These are phyloP conservation scores for Melanotaenia boesemani DNA, from an alignment of 2,797 vertebrate genomes.

Conservation along the genomic window DNA sequence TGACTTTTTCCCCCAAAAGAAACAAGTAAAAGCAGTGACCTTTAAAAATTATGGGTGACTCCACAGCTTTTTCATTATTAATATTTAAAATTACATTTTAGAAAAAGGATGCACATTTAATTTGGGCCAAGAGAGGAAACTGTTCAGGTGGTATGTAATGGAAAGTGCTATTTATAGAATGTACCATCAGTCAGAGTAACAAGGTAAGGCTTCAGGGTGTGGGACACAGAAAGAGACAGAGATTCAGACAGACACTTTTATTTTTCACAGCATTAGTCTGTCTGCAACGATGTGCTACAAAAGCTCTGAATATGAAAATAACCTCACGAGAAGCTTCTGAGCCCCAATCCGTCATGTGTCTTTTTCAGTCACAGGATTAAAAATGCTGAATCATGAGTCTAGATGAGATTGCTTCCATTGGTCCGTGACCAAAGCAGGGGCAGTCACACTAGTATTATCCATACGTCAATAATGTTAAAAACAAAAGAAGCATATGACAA, in stretches of 20 bases:
- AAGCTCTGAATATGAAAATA: constrained; percentile 79
- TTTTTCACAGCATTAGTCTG: constrained; percentile 79
- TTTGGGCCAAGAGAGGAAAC: background rate
- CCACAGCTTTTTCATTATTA: constrained; percentile 12
- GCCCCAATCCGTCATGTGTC: constrained; percentile 50
- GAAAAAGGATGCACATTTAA: background rate
- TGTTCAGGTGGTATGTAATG: constrained; percentile 36
- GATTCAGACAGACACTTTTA: constrained; percentile 74
- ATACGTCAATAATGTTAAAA: constrained; percentile 53
- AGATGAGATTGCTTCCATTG: constrained; percentile 57
- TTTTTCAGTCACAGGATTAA: constrained; percentile 70
- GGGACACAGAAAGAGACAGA: constrained; percentile 5
- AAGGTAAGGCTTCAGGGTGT: background rate
- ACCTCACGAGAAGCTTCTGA: constrained; percentile 66
- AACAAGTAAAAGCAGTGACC: constrained; percentile 48
- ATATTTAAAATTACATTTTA: background rate
- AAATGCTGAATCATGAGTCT: constrained; percentile 53
- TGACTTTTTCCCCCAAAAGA: constrained; percentile 54
- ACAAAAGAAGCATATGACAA: constrained; percentile 43
- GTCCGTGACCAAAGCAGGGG: constrained; percentile 47
- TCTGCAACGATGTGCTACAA: constrained; percentile 77
- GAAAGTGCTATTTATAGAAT: constrained; percentile 17
- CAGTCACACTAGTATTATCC: constrained; percentile 48
- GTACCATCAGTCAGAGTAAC: constrained; percentile 11
- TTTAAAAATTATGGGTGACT: constrained; percentile 28